Base-by-base conservation (phyloP, 2,888 invertebrate species). In the Heliconius hortense region DNA sequence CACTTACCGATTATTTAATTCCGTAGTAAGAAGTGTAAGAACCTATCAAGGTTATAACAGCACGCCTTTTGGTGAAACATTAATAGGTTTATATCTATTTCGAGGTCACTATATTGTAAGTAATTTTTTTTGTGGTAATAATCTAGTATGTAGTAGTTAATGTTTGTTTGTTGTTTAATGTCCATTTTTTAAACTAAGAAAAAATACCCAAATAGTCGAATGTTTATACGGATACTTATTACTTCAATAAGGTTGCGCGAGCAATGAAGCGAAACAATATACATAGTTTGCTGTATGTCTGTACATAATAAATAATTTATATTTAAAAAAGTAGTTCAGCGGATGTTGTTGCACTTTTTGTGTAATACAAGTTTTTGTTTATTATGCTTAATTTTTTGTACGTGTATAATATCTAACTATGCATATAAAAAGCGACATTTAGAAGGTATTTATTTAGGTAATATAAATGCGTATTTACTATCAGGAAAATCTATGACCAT, bases 41-140 rank as follows among this genome's bases (percentile, higher is more conserved):
- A 1, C 26, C 35, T 56, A 43, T 21, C 56, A 73, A 73, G 76
- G 76, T 73, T 60, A 66, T 43, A 31, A 35, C 35, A 70, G 74
- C 70, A 56, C 10, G 56, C 39, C 24, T 70, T 73, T 68, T 53
- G 26, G 56, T n/a, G 68, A 26, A 15, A 67, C 31, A 24, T 24
- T 26, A 76, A 62, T 67, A 60, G 59, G 70, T 43, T 35, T 35
- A 35, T 10, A 35, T 35, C 53, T 26, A 62, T 43, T 76, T 63
- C 68, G 68, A 56, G 64, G 74, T 64, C 39, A 66, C 66, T 15
- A 64, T 7, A 39, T 24, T 64, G 64, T 35, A 13, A n/a, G 35
- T 10, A 21, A 24, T 1, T 66, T 66, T 64, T 64, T 31, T 66
- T 15, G 13, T 66, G 15, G 7, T n/a, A 24, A 24, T n/a, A 39